Conservation (phyloP, 2,888 invertebrate genomes). For the Euclidia mi region DNA sequence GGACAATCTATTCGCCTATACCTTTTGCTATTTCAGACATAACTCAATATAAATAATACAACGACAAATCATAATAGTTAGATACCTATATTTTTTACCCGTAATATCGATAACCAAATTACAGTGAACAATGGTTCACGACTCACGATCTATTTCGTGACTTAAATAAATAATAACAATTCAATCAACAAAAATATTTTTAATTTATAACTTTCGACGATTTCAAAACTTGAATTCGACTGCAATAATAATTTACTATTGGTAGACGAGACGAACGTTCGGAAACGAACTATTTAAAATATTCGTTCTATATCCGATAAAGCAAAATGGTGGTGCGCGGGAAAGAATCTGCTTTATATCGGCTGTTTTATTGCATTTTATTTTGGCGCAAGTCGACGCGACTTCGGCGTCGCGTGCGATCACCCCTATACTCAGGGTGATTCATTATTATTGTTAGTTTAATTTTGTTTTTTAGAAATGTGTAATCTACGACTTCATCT, state of each 20-base stretch:
- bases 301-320: slow-evolving; percentile 23
- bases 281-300: slow-evolving; percentile 23
- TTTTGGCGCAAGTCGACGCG: slow-evolving; percentile 62
- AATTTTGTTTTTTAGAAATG: no score
- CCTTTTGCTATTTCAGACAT: no score
- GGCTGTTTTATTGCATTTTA: slow-evolving; percentile 74
- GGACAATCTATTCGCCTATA: no score
- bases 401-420: slow-evolving; percentile 38
- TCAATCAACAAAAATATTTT: background rate
- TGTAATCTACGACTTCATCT: no score
- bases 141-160: no score
- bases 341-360: slow-evolving; percentile 58
- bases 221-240: slow-evolving; percentile 7
- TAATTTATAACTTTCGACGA: background rate
- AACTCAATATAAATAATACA: no score
- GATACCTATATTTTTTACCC: no score
- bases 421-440: slow-evolving; percentile 24
- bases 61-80: no score
- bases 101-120: no score
- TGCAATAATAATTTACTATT: background rate
- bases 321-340: slow-evolving; percentile 18
- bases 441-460: background rate
- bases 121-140: no score
- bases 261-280: slow-evolving; percentile 2
- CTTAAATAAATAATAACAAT: no score